Base-by-base conservation (phyloP, 2,113 vertebrate genomes). In the Gymnorhina tibicen region DNA sequence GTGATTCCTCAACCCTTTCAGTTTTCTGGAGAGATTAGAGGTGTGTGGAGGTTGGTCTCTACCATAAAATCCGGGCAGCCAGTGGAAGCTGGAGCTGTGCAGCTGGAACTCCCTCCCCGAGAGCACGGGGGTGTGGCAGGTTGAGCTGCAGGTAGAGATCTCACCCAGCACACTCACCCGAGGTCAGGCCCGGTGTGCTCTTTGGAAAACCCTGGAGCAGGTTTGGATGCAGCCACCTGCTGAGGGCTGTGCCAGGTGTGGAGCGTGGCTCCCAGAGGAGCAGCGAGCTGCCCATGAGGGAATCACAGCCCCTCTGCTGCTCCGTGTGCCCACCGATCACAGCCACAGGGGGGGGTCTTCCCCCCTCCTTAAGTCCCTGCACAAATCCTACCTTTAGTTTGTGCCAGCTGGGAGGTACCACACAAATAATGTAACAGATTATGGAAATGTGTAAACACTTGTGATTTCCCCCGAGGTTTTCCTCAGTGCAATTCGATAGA, bases 391-490 rank as follows among this genome's bases (percentile, higher is more conserved):
- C 41, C 58, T 85, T 78, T 22, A 8, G 10, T 46, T 66, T 30
- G 53, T 78, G 56, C 13, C n/a, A 27, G 27, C 58, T 7, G 50
- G 24, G 70, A 93, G 44, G 37, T 32, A 32, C n/a, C 19, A 27
- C 9, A 19, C 60, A 77, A 62, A 44, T 78, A 41, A 15, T 39
- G 23, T 28, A 32, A 49, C 32, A 82, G 81, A 58, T 91, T 33
- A 93, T 85, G 87, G 81, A 96, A 63, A 89, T 64, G 37, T 46
- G 30, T 46, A 58, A 75, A 63, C n/a, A 37, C 66, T 33, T 62
- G 77, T 85, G 84, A 91, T 87, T 95, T 91, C 77, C 69, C 70
- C 52, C 2, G 70, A 49, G 87, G 50, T 53, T 64, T 84, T 85
- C 66, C 46, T 62, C 63, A 5, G 37, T 76, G 78, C n/a, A 24